A percentile compares a stretch with the other conserved stretches of the same genome.
These are phyloP conservation scores for Pterocles gutturalis DNA, from an alignment of 2,113 vertebrate species.

Conservation along the genomic window DNA sequence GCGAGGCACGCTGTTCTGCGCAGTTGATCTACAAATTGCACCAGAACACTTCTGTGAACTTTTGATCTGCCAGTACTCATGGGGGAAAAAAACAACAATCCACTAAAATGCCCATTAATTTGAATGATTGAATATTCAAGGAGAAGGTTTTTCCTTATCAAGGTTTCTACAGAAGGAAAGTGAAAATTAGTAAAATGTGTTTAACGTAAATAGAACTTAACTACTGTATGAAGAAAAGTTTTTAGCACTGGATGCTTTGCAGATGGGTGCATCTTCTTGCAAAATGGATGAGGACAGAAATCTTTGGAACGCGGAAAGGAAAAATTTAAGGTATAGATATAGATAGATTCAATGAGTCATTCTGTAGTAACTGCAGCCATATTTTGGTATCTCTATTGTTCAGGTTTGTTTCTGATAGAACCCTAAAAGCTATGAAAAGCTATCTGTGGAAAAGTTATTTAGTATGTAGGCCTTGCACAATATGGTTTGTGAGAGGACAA, in stretches of 20 bases:
- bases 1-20: slow-evolving; percentile 57
- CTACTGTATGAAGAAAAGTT: neutral
- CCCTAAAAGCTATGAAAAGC: neutral
- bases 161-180: slow-evolving; percentile 69
- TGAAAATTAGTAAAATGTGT: slow-evolving; percentile 63
- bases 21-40: slow-evolving; percentile 77
- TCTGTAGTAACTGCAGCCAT: neutral
- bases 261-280: slow-evolving; percentile 15
- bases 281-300: slow-evolving; percentile 7
- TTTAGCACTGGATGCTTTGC: slow-evolving; percentile 16
- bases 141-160: slow-evolving; percentile 73
- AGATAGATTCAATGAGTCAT: neutral
- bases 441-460: neutral
- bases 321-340: neutral
- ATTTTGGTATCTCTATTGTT: neutral
- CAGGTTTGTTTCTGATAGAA: neutral
- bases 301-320: neutral
- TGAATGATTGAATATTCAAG: slow-evolving; percentile 65
- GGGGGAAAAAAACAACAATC: slow-evolving; percentile 18
- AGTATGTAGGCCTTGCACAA: neutral
- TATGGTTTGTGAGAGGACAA: neutral
- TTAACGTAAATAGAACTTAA: slow-evolving; percentile 65
- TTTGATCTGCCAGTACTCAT: slow-evolving; percentile 66
- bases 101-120: slow-evolving; percentile 75
- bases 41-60: slow-evolving; percentile 76